These are phyloP conservation scores for Elaphurus davidianus DNA, from an alignment of 2,113 vertebrate species.

Conservation along the genomic window DNA sequence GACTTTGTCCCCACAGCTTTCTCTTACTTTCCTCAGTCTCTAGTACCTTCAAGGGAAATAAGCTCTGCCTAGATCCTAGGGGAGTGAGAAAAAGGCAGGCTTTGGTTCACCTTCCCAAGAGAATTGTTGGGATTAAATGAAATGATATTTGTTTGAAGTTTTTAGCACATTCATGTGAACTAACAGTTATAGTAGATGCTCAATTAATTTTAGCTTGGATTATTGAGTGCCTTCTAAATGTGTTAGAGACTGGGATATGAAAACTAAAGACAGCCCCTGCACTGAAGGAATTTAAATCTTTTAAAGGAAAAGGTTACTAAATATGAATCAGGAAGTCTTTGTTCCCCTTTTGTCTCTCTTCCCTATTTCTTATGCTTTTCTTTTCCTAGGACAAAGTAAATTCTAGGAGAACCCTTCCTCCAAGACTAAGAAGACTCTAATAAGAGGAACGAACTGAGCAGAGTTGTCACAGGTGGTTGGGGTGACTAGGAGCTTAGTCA, in stretches of 20 bases:
- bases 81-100: background rate
- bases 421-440: background rate
- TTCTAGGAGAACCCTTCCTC: slow-evolving; percentile 6
- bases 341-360: slow-evolving; percentile 10
- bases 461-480: slow-evolving; percentile 54
- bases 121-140: slow-evolving; percentile 24
- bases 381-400: background rate
- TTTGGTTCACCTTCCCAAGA: slow-evolving; percentile 6
- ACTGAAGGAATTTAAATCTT: background rate
- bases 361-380: background rate
- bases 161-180: background rate
- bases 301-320: slow-evolving; percentile 27
- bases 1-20: background rate
- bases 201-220: slow-evolving; percentile 5
- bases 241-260: background rate
- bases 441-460: background rate
- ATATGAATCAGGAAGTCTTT: background rate
- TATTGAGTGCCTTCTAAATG: background rate
- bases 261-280: background rate
- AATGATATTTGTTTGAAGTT: slow-evolving; percentile 40
- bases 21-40: background rate
- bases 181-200: background rate
- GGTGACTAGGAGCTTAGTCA: slow-evolving; percentile 75
- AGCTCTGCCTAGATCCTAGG: background rate
- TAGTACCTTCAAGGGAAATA: background rate